Evolutionary conservation across 2,888 invertebrate species (phyloP).

Genomic region (Crocallis elinguaria): DNA sequence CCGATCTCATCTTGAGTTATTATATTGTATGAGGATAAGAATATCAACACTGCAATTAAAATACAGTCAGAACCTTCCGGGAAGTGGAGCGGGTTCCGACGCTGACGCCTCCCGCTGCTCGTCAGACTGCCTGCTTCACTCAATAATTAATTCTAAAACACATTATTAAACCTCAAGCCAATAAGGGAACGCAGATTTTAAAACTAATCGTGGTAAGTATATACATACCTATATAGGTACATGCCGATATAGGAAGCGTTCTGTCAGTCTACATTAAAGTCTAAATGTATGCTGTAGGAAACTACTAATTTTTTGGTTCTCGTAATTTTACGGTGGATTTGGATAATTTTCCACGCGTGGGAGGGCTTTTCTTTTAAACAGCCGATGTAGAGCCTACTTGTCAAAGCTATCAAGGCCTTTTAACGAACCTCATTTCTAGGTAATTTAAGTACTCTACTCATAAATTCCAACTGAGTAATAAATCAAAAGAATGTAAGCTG

Average conservation of each 20-base stretch:
- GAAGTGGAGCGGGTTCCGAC: constrained; percentile 54
- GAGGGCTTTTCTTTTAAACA: no score
- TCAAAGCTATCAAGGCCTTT: constrained; percentile 17
- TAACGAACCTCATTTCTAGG: constrained; percentile 2
- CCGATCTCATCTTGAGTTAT: constrained; percentile 55
- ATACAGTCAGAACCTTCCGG: constrained; percentile 67
- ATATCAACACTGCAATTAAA: constrained; percentile 64
- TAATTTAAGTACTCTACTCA: constrained; percentile 2
- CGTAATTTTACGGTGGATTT: no score
- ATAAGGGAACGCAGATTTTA: constrained; percentile 12
- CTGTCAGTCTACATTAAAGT: no score
- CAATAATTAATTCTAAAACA: constrained; percentile 36
- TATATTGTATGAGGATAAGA: constrained; percentile 51
- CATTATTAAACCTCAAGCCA: constrained; percentile 10
- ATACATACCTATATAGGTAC: no score
- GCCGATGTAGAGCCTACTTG: constrained; percentile 11
- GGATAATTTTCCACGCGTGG: no score
- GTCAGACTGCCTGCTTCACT: constrained; percentile 40
- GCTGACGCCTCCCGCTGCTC: constrained; percentile 37
- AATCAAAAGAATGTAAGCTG: constrained; percentile 51
- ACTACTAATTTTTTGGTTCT: no score
- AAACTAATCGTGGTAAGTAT: neutral
- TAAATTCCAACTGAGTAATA: constrained; percentile 40
- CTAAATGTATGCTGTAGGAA: no score
- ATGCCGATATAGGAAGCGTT: no score